phyloP scores from a whole-genome alignment of 1,140 invertebrate genomes.

The Aphaenogaster rudis region DNA sequence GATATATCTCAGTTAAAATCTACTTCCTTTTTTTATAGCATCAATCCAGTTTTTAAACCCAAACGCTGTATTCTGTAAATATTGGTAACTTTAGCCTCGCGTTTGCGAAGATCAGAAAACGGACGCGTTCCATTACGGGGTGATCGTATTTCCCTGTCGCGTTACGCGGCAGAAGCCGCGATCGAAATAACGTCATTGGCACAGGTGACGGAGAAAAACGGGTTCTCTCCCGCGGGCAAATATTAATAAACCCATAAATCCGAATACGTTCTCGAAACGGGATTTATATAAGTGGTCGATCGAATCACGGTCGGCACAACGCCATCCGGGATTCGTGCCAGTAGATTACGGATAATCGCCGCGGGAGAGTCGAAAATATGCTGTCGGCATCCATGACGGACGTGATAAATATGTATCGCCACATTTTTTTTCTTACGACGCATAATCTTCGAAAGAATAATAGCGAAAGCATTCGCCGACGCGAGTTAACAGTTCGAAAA shows the following conservation, averaged over 20 bases:
- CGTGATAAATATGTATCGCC: constrained; percentile 50
- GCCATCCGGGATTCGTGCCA: constrained; percentile 47
- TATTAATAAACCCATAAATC: constrained; percentile 62
- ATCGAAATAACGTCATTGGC: constrained; percentile 47
- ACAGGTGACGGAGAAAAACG: constrained; percentile 49
- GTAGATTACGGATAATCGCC: constrained; percentile 57
- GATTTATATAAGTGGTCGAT: constrained; percentile 60
- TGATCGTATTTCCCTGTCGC: constrained; percentile 23
- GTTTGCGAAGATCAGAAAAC: constrained; percentile 7
- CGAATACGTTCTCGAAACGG: constrained; percentile 49
- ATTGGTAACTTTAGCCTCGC: neutral
- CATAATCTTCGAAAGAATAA: constrained; percentile 29
- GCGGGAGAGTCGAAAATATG: constrained; percentile 52
- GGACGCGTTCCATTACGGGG: neutral
- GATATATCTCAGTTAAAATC: neutral
- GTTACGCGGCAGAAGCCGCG: constrained; percentile 18
- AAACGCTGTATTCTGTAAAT: neutral
- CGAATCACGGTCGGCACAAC: constrained; percentile 45
- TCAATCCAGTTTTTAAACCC: neutral
- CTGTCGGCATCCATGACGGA: constrained; percentile 38
- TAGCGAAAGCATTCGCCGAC: neutral
- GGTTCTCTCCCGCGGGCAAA: constrained; percentile 36
- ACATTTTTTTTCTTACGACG: constrained; percentile 17
- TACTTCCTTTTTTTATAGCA: neutral
- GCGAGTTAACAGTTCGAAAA: neutral